Evolutionary conservation across 1,140 invertebrate species (phyloP).

Genomic region (Tetramorium alpestre): DNA sequence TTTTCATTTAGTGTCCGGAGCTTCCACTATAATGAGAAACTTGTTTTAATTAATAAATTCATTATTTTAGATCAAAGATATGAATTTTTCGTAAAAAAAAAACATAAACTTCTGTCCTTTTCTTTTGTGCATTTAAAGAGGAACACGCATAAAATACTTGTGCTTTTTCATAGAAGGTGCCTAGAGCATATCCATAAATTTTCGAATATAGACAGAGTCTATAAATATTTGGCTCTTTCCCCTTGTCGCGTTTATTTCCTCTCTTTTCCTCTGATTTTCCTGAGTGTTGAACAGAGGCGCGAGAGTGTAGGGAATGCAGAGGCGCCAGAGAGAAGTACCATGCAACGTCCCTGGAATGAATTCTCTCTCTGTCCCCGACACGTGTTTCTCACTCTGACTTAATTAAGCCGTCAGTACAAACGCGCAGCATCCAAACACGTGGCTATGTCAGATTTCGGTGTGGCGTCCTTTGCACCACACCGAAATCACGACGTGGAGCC

Average conservation of each 20-base stretch:
- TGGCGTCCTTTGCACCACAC: slow-evolving; percentile 61
- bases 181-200: slow-evolving; percentile 62
- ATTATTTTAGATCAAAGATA: neutral
- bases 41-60: neutral
- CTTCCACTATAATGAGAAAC: neutral
- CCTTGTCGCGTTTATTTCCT: slow-evolving; percentile 17
- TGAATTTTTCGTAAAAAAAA: neutral
- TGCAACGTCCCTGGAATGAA: slow-evolving; percentile 64
- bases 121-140: slow-evolving; percentile 3
- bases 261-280: slow-evolving; percentile 45
- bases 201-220: slow-evolving; percentile 57
- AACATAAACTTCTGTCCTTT: neutral
- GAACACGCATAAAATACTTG: slow-evolving; percentile 11
- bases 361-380: slow-evolving; percentile 61
- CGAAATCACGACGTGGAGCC: slow-evolving; percentile 50
- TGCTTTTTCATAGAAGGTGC: slow-evolving; percentile 43
- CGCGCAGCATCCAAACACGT: slow-evolving; percentile 73
- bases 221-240: slow-evolving; percentile 68
- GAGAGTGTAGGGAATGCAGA: slow-evolving; percentile 30
- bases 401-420: slow-evolving; percentile 76
- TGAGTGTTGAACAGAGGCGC: slow-evolving; percentile 44
- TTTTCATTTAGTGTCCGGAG: neutral
- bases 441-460: slow-evolving; percentile 74
- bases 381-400: slow-evolving; percentile 65
- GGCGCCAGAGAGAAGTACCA: slow-evolving; percentile 52